These are phyloP conservation scores for Canis aureus DNA, from an alignment of 2,113 vertebrate species.

Conservation along the genomic window DNA sequence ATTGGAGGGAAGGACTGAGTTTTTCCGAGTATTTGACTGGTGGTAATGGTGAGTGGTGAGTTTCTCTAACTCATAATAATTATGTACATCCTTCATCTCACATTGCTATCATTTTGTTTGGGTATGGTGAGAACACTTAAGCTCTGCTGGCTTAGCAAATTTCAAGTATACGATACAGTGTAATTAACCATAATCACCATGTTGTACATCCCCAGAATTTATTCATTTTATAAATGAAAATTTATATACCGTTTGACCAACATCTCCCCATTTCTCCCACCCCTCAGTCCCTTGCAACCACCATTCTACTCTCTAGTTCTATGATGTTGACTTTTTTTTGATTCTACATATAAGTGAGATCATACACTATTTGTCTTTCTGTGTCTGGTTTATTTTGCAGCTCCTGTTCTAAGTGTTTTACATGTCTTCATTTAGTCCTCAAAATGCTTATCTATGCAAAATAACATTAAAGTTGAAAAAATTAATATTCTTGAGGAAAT, in stretches of 20 bases:
- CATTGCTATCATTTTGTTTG: not conserved
- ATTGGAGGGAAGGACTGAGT: not conserved
- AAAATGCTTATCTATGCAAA: not conserved
- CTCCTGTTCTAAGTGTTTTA: not conserved
- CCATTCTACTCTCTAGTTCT: not conserved
- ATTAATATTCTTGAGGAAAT: constrained; percentile 12
- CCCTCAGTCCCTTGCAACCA: not conserved
- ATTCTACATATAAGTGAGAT: not conserved
- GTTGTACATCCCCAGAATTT: not conserved
- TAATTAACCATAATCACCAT: not conserved
- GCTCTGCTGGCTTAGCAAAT: not conserved
- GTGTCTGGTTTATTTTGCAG: not conserved
- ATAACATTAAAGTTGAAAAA: not conserved
- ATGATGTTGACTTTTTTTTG: not conserved
- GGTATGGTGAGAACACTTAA: constrained; percentile 1
- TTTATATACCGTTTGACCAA: not conserved
- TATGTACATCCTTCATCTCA: constrained; percentile 11
- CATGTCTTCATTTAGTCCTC: not conserved
- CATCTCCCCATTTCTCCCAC: not conserved
- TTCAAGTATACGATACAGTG: not conserved
- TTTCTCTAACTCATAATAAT: constrained; percentile 38
- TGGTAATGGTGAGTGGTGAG: not conserved
- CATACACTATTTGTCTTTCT: not conserved
- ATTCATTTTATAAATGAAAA: not conserved
- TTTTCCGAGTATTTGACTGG: not conserved